phyloP scores from a whole-genome alignment of 2,797 vertebrate species.

The Anabas testudineus region DNA sequence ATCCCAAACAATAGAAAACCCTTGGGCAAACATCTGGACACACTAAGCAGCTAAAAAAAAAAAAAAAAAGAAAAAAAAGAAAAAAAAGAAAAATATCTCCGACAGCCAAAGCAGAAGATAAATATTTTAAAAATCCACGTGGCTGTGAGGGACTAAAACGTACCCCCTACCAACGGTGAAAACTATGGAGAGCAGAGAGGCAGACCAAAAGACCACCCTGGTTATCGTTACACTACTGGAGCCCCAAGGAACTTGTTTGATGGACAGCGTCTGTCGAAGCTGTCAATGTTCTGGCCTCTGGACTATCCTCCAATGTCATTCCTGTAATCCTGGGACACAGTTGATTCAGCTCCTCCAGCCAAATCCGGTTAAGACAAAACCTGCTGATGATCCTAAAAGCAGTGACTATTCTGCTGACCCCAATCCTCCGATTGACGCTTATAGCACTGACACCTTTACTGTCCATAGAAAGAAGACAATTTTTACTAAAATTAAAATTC shows the following conservation, averaged over 20 bases:
- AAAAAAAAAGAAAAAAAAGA: no score
- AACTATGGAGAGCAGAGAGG: slow-evolving; percentile 19
- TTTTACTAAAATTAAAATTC: slow-evolving; percentile 16
- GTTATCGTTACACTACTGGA: slow-evolving; percentile 41
- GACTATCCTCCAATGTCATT: slow-evolving; percentile 85
- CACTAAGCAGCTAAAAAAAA: slow-evolving; percentile 30
- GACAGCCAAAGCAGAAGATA: slow-evolving; percentile 19
- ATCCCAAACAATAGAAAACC: slow-evolving; percentile 44
- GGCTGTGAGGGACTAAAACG: slow-evolving; percentile 17
- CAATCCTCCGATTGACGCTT: slow-evolving; percentile 78
- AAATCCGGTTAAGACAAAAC: slow-evolving; percentile 95
- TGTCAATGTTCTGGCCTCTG: slow-evolving; percentile 69
- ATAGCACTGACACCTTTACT: slow-evolving; percentile 78
- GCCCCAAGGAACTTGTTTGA: slow-evolving; percentile 45
- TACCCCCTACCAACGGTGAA: slow-evolving; percentile 34
- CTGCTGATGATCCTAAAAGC: slow-evolving; percentile 89
- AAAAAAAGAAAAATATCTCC: slow-evolving; percentile 28
- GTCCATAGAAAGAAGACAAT: slow-evolving; percentile 27
- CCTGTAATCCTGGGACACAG: slow-evolving; percentile 88
- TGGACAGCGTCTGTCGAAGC: slow-evolving; percentile 49
- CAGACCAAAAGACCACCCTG: slow-evolving; percentile 14
- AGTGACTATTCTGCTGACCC: slow-evolving; percentile 86
- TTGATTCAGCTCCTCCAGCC: slow-evolving; percentile 88
- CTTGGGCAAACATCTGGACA: slow-evolving; percentile 51
- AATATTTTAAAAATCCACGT: slow-evolving; percentile 11